Evolutionary conservation across 2,888 invertebrate genomes (phyloP).

Genomic region (Drosophila tanythrix): DNA sequence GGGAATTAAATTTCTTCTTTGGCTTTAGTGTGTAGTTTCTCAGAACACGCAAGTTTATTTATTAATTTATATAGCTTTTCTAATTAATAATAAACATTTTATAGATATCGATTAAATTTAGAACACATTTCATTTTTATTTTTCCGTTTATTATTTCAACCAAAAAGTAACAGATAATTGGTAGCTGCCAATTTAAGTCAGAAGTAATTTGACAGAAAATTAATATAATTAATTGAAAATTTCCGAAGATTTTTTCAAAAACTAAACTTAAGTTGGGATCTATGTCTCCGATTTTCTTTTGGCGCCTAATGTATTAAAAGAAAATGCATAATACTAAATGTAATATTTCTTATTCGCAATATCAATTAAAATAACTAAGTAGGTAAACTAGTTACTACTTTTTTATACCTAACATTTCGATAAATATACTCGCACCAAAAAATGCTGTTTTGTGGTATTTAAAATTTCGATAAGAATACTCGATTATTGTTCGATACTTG

Average conservation of each 20-base stretch:
- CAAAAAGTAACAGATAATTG: neutral
- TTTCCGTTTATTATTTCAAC: neutral
- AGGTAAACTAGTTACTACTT: neutral
- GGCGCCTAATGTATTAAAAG: neutral
- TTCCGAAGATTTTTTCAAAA: neutral
- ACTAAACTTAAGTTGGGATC: neutral
- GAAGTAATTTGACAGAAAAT: neutral
- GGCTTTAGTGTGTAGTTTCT: neutral
- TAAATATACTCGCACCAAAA: neutral
- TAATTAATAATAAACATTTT: neutral
- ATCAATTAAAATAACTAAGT: neutral
- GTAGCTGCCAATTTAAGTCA: neutral
- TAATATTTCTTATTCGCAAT: neutral
- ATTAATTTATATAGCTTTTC: no score
- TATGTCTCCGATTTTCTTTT: neutral
- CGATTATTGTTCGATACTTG: constrained; percentile 15
- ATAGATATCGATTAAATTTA: neutral
- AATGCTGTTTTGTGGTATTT: constrained; percentile 10
- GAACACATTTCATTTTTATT: neutral
- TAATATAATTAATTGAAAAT: neutral
- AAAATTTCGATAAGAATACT: constrained; percentile 16
- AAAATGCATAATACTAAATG: neutral
- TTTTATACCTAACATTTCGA: neutral
- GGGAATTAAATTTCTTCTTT: neutral
- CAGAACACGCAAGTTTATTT: neutral